Percentiles rank a stretch among this genome's conserved stretches.
Evolutionary conservation across 2,113 vertebrate genomes (phyloP).

Genomic region (Elgaria multicarinata): DNA sequence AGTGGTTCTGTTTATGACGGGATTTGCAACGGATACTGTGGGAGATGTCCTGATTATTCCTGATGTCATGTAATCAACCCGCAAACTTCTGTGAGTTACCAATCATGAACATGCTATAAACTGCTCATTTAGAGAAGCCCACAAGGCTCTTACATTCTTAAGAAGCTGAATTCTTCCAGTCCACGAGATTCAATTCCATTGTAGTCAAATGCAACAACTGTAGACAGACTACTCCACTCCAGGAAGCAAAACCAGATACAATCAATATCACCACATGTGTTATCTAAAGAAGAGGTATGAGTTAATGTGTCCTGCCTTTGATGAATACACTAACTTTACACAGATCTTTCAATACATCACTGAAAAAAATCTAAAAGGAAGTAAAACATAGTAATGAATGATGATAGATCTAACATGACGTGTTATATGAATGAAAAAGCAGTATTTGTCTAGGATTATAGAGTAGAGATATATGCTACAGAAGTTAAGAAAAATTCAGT

Average conservation of each 20-base stretch:
- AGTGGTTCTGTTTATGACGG: too few species aligned
- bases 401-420: background rate
- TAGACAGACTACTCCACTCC: background rate
- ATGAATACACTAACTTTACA: background rate
- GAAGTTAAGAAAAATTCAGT: background rate
- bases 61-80: too few species aligned
- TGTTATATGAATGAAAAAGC: background rate
- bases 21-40: too few species aligned
- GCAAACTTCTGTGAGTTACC: too few species aligned
- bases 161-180: background rate
- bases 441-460: constrained; percentile 9
- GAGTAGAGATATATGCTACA: background rate
- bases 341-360: background rate
- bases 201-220: background rate
- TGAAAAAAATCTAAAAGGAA: background rate
- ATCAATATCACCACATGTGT: background rate
- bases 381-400: background rate
- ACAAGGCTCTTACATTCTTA: background rate
- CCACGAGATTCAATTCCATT: background rate
- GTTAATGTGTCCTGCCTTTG: constrained; percentile 28
- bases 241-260: background rate
- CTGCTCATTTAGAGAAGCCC: too few species aligned
- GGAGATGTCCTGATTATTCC: too few species aligned
- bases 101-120: too few species aligned
- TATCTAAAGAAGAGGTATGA: background rate